Percentiles rank a stretch among this genome's conserved stretches.
These are phyloP conservation scores for Scaptomyza parva DNA, from an alignment of 2,888 invertebrate species.

Conservation along the genomic window DNA sequence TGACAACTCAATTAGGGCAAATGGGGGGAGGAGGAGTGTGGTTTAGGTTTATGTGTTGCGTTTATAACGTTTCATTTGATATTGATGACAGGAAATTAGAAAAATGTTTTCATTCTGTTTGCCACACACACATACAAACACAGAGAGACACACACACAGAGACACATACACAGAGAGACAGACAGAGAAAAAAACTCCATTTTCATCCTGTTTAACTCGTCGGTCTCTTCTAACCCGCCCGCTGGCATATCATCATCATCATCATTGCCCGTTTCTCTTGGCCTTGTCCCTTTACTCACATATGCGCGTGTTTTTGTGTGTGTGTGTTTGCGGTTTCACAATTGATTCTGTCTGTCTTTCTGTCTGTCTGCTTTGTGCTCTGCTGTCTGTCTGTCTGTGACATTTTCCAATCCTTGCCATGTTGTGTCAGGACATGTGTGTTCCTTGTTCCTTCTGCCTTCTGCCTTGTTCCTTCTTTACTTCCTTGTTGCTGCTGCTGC, in stretches of 20 bases:
- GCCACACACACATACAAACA: constrained; percentile 37
- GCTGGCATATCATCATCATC: constrained; percentile 21
- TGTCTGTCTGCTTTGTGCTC: constrained; percentile 28
- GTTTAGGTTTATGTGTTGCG: constrained; percentile 23
- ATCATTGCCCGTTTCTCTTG: constrained; percentile 36
- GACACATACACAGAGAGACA: neutral
- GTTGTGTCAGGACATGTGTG: constrained; percentile 38
- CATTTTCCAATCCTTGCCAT: constrained; percentile 60
- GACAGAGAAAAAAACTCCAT: constrained; percentile 7
- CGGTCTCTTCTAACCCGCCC: neutral
- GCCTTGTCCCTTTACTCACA: constrained; percentile 15
- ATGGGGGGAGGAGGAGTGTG: neutral
- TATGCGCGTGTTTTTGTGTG: too few relatives aligned
- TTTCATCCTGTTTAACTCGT: constrained; percentile 7
- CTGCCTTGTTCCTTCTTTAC: constrained; percentile 33
- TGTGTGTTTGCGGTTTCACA: constrained; percentile 46
- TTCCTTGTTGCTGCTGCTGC: too few relatives aligned
- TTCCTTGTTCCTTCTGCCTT: constrained; percentile 3
- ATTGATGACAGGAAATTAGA: constrained; percentile 81
- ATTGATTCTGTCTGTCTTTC: constrained; percentile 59
- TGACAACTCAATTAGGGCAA: constrained; percentile 51
- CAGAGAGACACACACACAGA: constrained; percentile 17
- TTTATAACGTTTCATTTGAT: constrained; percentile 73
- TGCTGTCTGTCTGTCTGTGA: constrained; percentile 29
- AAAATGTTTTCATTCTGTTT: constrained; percentile 72